Evolutionary conservation across 2,888 invertebrate species (phyloP).

Genomic region (Petrolisthes cinctipes): DNA sequence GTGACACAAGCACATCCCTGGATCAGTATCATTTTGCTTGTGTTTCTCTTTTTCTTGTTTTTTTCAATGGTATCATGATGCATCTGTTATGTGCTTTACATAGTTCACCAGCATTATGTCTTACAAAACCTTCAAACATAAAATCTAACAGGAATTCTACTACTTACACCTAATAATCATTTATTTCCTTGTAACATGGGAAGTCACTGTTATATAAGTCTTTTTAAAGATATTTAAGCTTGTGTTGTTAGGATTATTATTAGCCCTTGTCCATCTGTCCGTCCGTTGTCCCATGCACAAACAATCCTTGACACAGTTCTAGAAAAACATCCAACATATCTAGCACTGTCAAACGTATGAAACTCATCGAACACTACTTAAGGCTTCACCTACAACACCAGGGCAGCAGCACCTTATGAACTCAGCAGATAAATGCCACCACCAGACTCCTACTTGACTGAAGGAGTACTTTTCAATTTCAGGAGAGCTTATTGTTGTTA

Average conservation of each 20-base stretch:
- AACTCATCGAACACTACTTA: slow-evolving; percentile 19
- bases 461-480: neutral
- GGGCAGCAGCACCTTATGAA: slow-evolving; percentile 19
- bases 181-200: slow-evolving; percentile 24
- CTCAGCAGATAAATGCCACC: slow-evolving; percentile 21
- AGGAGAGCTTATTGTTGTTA: neutral
- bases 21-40: neutral
- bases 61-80: neutral
- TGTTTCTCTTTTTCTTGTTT: neutral
- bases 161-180: slow-evolving; percentile 1
- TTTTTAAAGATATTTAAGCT: slow-evolving; percentile 5
- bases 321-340: slow-evolving; percentile 35
- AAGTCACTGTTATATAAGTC: neutral
- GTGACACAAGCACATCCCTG: slow-evolving; percentile 7
- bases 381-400: slow-evolving; percentile 18
- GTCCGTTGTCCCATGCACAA: slow-evolving; percentile 9
- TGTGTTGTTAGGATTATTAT: slow-evolving; percentile 46
- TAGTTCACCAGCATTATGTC: neutral
- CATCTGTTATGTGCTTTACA: neutral
- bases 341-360: slow-evolving; percentile 16
- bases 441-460: slow-evolving; percentile 1
- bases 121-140: slow-evolving; percentile 15
- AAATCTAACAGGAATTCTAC: slow-evolving; percentile 13
- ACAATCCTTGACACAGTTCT: slow-evolving; percentile 29
- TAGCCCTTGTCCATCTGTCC: neutral